Evolutionary conservation across 92 coral and sea anemone genomes (phyloP).

Genomic region (Phenganax marumi): DNA sequence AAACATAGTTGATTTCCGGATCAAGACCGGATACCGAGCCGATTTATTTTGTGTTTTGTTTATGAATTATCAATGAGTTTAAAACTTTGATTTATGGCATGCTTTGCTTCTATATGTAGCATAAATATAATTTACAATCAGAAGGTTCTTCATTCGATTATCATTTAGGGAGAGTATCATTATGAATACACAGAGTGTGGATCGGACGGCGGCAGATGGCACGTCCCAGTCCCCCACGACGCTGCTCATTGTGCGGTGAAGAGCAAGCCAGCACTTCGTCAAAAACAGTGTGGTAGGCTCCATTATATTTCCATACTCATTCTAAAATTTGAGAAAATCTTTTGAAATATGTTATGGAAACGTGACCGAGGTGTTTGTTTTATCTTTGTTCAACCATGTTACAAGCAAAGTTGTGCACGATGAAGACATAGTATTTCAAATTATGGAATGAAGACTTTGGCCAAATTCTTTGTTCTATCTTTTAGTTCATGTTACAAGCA

Average conservation of each 20-base stretch:
- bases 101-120: neutral
- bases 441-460: too few species aligned
- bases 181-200: conserved; percentile 95
- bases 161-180: conserved; percentile 67
- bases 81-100: neutral
- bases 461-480: too few species aligned
- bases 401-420: too few species aligned
- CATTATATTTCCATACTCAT: neutral
- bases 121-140: neutral
- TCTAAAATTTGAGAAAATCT: neutral
- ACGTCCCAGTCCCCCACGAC: conserved; percentile 91
- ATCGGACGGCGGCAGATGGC: conserved; percentile 88
- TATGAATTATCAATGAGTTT: neutral
- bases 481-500: too few species aligned
- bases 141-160: neutral
- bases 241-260: conserved; percentile 65
- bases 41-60: too few species aligned
- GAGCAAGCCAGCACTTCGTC: conserved; percentile 65
- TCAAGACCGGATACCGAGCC: too few species aligned
- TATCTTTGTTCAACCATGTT: too few species aligned
- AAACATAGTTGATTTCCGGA: too few species aligned
- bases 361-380: too few species aligned
- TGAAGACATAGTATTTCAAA: too few species aligned
- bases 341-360: too few species aligned
- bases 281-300: conserved; percentile 84